phyloP scores from a whole-genome alignment of 2,888 invertebrate genomes.

The Microplitis manilae region DNA sequence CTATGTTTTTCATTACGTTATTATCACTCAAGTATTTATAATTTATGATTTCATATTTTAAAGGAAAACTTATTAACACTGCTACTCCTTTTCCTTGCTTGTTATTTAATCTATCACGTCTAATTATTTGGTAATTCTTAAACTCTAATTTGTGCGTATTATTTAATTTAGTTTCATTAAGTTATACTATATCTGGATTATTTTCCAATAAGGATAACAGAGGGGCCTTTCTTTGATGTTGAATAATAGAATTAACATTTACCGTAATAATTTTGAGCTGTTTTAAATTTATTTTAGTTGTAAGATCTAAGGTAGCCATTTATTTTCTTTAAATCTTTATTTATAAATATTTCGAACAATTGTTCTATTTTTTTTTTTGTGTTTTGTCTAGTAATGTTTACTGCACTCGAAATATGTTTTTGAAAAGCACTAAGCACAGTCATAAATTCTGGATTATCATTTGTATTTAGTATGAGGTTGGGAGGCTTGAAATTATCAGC shows the following conservation, averaged over 20 bases:
- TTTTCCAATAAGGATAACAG: conserved; percentile 11
- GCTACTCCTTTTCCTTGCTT: conserved; percentile 31
- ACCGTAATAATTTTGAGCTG: not conserved
- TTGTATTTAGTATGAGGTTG: not conserved
- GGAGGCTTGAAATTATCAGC: not conserved
- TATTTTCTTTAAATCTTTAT: not conserved
- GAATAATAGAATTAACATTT: conserved; percentile 30
- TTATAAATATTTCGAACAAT: not conserved
- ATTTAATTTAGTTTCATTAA: conserved; percentile 36
- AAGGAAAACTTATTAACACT: conserved; percentile 29
- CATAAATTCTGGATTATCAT: not conserved
- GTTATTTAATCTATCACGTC: conserved; percentile 37
- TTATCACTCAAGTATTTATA: not conserved
- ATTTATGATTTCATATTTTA: conserved; percentile 14
- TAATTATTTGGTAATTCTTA: conserved; percentile 32
- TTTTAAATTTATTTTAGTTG: not conserved
- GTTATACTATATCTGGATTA: conserved; percentile 21
- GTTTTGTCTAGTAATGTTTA: too few species aligned
- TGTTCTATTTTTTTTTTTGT: not conserved
- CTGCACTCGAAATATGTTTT: not conserved
- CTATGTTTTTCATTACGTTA: not conserved
- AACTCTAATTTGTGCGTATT: conserved; percentile 28
- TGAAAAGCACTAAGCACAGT: not conserved
- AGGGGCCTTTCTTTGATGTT: conserved; percentile 23
- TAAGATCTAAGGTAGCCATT: not conserved